phyloP scores from a whole-genome alignment of 1,140 invertebrate species.

The Scaptomyza montana region DNA sequence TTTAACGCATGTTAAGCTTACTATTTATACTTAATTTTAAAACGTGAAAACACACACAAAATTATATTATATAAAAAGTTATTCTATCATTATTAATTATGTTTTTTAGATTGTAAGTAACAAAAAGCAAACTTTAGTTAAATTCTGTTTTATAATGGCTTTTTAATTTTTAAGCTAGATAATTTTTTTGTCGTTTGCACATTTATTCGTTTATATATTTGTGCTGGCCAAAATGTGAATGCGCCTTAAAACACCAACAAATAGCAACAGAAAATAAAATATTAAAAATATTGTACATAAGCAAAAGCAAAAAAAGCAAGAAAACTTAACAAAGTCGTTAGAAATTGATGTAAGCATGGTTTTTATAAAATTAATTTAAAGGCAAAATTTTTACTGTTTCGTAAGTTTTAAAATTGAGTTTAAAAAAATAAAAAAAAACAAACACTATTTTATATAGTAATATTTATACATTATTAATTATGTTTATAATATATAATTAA shows the following conservation, averaged over 20 bases:
- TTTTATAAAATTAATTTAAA: constrained; percentile 47
- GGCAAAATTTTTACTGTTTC: constrained; percentile 43
- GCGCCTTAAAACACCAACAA: constrained; percentile 18
- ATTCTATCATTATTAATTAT: constrained; percentile 46
- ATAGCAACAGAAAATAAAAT: constrained; percentile 8
- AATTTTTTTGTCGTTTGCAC: constrained; percentile 58
- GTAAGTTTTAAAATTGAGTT: constrained; percentile 29
- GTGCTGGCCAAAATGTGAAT: constrained; percentile 44
- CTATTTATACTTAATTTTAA: constrained; percentile 78
- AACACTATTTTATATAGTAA: constrained; percentile 60
- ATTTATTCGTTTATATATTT: constrained; percentile 6
- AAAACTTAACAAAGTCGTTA: constrained; percentile 7
- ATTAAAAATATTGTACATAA: constrained; percentile 34
- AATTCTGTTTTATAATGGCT: constrained; percentile 60
- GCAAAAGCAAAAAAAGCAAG: constrained; percentile 3
- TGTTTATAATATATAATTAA: constrained; percentile 61
- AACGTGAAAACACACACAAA: constrained; percentile 22
- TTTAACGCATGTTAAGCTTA: constrained; percentile 69
- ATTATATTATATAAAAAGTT: constrained; percentile 42
- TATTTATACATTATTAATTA: constrained; percentile 65
- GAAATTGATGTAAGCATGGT: constrained; percentile 34
- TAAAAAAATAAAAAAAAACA: constrained; percentile 23
- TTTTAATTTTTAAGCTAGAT: constrained; percentile 76
- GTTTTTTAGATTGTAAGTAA: constrained; percentile 50
- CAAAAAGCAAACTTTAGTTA: constrained; percentile 55